Evolutionary conservation across 2,888 invertebrate genomes (phyloP), one percentile per base, ranked within the genome.

Genomic region (Hybos culiciformis): DNA sequence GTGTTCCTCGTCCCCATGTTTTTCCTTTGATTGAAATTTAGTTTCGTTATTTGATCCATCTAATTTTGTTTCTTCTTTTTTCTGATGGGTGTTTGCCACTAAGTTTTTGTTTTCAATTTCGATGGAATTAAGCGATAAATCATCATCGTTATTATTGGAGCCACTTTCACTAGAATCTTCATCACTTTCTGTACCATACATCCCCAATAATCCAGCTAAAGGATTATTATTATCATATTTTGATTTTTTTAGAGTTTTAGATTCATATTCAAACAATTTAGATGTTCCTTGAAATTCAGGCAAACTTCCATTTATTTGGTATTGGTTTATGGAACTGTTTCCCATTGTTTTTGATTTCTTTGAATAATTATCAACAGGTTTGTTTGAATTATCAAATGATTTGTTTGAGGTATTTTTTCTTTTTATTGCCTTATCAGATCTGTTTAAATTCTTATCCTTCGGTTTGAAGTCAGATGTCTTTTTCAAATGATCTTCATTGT

Each of bases 131-230:
- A n/a, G n/a, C n/a, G n/a, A n/a, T n/a, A n/a, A n/a, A n/a, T n/a
- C n/a, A n/a, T n/a, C n/a, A n/a, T n/a, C n/a, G n/a, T n/a, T n/a
- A n/a, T n/a, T n/a, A n/a, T n/a, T n/a, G n/a, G 32, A 32, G n/a
- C 49, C 46, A 4, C 50, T 50, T 5, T 48, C 48, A 9, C 18
- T 41, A 1, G 50, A 47, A 0, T 44, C 43, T 2, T 32, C 43
- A 1, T 56, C 57, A 4, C 56, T 56, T 32, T 59, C 61, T 1
- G 62, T 57, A 1, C 62, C 66, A 39, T 67, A 67, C 55, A 63
- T 58, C 5, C 59, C 61, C 7, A 64, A 41, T 15, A 66, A 42
- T 3, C 45, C 50, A 6, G 49, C 46, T 11, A 67, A 44, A 0
- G 54, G 55, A 49, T 63, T 48, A 7, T 37, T 33, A 6, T 47